These are phyloP conservation scores for Probosciger aterrimus DNA, from an alignment of 2,113 vertebrate species.

Conservation along the genomic window DNA sequence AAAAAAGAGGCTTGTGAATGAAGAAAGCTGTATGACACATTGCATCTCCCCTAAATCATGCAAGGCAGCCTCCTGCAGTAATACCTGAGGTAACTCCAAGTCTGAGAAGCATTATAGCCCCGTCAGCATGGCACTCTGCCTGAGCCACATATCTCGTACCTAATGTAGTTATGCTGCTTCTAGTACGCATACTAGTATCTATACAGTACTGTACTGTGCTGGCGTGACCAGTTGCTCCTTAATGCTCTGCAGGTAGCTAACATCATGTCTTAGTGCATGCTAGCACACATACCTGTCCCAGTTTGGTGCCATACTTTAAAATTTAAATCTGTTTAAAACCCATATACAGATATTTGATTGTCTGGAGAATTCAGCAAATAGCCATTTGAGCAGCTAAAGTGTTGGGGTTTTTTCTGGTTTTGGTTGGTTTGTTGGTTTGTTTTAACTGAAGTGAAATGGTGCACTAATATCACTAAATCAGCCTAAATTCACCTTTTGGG, in stretches of 20 bases:
- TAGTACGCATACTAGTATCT: not conserved
- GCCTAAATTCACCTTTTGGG: not conserved
- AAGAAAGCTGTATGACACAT: not conserved
- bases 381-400: not conserved
- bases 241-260: not conserved
- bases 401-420: fast-evolving
- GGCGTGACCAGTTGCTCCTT: not conserved
- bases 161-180: not conserved
- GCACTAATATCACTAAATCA: not conserved
- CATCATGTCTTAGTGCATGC: not conserved
- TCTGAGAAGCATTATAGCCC: not conserved
- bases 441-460: not conserved
- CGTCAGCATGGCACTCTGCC: not conserved
- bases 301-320: not conserved
- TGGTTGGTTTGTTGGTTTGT: too few species aligned
- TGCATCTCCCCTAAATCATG: not conserved
- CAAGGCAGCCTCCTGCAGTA: not conserved
- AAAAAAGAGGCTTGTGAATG: not conserved
- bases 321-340: not conserved
- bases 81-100: not conserved
- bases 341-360: not conserved
- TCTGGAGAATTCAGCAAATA: not conserved
- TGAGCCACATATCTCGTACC: not conserved
- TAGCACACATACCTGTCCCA: not conserved
- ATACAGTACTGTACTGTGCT: not conserved